Evolutionary conservation across 2,888 invertebrate species (phyloP).

Genomic region (Eupithecia insigniata): DNA sequence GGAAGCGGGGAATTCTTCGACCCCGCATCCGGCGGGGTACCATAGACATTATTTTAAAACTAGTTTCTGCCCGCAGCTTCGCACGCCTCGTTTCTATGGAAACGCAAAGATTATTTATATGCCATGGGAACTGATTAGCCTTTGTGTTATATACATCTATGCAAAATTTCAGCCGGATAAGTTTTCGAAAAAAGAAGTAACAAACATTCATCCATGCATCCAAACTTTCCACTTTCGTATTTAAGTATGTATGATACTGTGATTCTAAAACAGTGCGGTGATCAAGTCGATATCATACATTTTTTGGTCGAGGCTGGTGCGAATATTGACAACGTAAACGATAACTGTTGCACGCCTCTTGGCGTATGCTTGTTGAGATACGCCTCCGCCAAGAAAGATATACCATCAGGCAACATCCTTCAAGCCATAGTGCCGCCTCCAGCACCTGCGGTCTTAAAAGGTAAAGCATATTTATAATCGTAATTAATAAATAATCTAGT

Average conservation of each 20-base stretch:
- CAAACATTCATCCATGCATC: neutral
- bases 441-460: constrained; percentile 22
- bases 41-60: neutral
- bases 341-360: constrained; percentile 82
- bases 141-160: no score
- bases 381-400: constrained; percentile 56
- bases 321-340: constrained; percentile 77
- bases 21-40: no score
- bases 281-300: constrained; percentile 65
- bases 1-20: no score
- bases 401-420: constrained; percentile 53
- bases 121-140: neutral
- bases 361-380: constrained; percentile 71
- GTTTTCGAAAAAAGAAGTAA: no score
- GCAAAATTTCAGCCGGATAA: no score
- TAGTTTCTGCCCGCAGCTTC: no score
- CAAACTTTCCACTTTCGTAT: neutral
- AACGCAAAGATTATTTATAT: neutral
- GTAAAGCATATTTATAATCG: constrained; percentile 40
- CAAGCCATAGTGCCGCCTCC: constrained; percentile 62
- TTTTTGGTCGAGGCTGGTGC: constrained; percentile 81
- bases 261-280: constrained; percentile 58
- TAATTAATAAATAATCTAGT: neutral
- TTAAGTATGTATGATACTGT: neutral
- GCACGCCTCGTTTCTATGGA: no score